phyloP scores from a whole-genome alignment of 2,888 invertebrate species.

The Acleris cristana region DNA sequence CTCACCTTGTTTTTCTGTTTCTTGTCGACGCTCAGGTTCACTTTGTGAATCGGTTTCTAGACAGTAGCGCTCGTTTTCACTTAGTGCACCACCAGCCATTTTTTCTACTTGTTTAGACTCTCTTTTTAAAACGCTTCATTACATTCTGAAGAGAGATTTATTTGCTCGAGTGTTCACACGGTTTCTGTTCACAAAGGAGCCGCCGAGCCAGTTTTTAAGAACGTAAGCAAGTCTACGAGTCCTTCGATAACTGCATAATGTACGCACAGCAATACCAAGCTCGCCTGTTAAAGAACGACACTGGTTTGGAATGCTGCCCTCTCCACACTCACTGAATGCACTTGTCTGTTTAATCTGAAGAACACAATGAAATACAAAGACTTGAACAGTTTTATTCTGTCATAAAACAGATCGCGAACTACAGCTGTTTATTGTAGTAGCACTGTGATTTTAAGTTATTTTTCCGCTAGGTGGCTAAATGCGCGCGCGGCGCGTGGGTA shows the following conservation, averaged over 20 bases:
- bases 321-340: constrained; percentile 73
- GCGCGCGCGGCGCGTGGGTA: constrained; percentile 36
- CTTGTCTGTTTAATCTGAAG: constrained; percentile 60
- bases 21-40: constrained; percentile 68
- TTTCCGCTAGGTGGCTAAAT: constrained; percentile 41
- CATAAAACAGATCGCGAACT: constrained; percentile 46
- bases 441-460: constrained; percentile 47
- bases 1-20: constrained; percentile 64
- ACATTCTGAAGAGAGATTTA: constrained; percentile 56
- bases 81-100: constrained; percentile 77
- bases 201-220: constrained; percentile 40
- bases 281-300: constrained; percentile 80
- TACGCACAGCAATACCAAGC: constrained; percentile 76
- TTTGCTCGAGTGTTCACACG: constrained; percentile 44
- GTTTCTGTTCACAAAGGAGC: constrained; percentile 46
- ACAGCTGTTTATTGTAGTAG: constrained; percentile 51
- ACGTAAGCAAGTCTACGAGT: constrained; percentile 46
- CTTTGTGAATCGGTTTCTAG: constrained; percentile 69
- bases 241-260: constrained; percentile 64
- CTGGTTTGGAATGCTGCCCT: constrained; percentile 82
- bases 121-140: constrained; percentile 48
- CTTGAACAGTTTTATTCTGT: constrained; percentile 48
- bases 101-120: constrained; percentile 49
- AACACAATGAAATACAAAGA: constrained; percentile 57
- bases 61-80: constrained; percentile 76